These are phyloP conservation scores for Sphaeramia orbicularis DNA, from an alignment of 2,797 vertebrate genomes.

Conservation along the genomic window DNA sequence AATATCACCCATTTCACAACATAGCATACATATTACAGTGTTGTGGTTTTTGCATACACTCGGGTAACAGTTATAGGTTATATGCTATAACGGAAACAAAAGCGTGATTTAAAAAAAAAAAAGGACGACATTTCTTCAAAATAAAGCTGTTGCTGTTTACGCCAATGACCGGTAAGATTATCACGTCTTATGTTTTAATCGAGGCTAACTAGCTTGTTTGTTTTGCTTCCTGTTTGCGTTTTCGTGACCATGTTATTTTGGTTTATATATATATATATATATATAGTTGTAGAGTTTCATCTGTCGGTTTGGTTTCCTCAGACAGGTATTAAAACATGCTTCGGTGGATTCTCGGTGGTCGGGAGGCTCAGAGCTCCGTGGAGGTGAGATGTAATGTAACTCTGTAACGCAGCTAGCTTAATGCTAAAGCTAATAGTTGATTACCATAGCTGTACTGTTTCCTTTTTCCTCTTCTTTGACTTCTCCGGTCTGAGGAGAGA, in stretches of 20 bases:
- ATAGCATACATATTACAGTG: not conserved
- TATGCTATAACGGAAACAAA: not conserved
- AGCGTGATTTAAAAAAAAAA: not conserved
- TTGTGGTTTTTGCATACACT: not conserved
- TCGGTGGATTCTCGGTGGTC: constrained; percentile 94
- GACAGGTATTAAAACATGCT: constrained; percentile 81
- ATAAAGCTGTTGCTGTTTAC: not conserved
- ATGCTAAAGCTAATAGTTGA: not conserved
- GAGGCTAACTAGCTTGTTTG: constrained; percentile 16
- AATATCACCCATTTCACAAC: not conserved
- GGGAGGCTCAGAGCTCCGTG: constrained; percentile 88
- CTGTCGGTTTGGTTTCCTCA: not conserved
- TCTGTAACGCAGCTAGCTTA: not conserved
- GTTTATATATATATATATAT: no score
- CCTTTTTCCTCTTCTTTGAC: not conserved
- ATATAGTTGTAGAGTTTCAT: no score
- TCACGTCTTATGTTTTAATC: not conserved
- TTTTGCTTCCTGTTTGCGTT: not conserved
- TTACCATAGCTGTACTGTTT: not conserved
- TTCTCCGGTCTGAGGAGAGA: not conserved
- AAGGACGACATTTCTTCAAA: rapidly evolving
- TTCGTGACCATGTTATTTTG: not conserved
- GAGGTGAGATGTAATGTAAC: constrained; percentile 83
- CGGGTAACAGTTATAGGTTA: no score
- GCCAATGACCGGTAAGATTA: not conserved